Evolutionary conservation across 2,797 vertebrate species (phyloP), one percentile per base, ranked within the genome.

Genomic region (Clarias pachynema): DNA sequence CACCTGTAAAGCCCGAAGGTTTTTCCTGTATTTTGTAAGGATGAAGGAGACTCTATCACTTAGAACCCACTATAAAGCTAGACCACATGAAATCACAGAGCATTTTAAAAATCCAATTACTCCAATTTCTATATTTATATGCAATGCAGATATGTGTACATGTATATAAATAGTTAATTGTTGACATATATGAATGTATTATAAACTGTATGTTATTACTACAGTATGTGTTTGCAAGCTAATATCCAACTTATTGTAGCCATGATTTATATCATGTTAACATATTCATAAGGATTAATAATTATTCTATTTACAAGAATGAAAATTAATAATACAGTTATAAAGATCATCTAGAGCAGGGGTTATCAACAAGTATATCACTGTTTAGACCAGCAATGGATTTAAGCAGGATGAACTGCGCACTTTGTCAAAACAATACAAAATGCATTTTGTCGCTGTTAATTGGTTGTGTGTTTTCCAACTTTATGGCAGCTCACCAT

Each of bases 161-260:
- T 95, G 93, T 94, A 94, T 94, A 95, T 94, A 95, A 92, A 93
- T 95, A 95, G 94, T 93, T 94, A 94, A 89, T 91, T 94, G 94
- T 95, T 95, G 94, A 95, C 94, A 94, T 95, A 95, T 95, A 95
- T 96, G 95, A 96, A 95, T 96, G 95, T 96, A 95, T 89, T 90
- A 94, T 93, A 92, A 95, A 94, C 93, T 82, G 89, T 95, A 93
- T 95, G 92, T 91, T 95, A 92, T 95, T 82, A 92, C 93, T 93
- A 89, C 87, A 79, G 72, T 85, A 88, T 90, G 90, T 94, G 88
- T 91, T 91, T 83, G 86, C 44, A 78, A 86, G 73, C n/a, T 86
- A 85, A 80, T 86, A 87, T 83, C 49, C 66, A 81, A 79, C 80
- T 63, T 79, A 84, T 69, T 87, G 75, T 90, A 87, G 70, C 81